Evolutionary conservation across 2,888 invertebrate genomes (phyloP).

Genomic region (Drosophila rellima): DNA sequence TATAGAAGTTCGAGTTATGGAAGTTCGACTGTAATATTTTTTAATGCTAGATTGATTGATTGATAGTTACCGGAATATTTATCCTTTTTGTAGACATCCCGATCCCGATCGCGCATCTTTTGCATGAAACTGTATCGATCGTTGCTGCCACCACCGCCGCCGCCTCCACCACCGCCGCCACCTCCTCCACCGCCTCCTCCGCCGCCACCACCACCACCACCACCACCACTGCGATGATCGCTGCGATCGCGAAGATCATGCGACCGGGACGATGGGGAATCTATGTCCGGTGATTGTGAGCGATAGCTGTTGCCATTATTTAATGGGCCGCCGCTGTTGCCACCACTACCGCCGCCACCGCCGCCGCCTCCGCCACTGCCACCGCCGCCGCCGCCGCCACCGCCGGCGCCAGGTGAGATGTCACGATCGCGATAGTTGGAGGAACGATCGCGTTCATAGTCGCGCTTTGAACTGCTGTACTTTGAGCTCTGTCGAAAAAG

Average conservation of each 20-base stretch:
- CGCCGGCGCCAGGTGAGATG: slow-evolving; percentile 83
- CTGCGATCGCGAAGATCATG: slow-evolving; percentile 85
- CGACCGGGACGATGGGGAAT: slow-evolving; percentile 87
- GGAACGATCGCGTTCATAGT: slow-evolving; percentile 87
- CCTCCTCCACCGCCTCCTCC: slow-evolving; percentile 63
- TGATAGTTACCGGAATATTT: slow-evolving; percentile 92
- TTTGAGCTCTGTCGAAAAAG: slow-evolving; percentile 89
- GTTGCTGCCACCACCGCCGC: slow-evolving; percentile 85
- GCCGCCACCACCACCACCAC: slow-evolving; percentile 48
- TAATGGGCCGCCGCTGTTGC: slow-evolving; percentile 73
- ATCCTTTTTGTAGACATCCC: slow-evolving; percentile 96
- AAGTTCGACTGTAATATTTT: too few relatives aligned
- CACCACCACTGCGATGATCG: slow-evolving; percentile 77
- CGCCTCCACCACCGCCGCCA: slow-evolving; percentile 60
- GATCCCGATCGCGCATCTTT: slow-evolving; percentile 88
- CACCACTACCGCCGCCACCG: slow-evolving; percentile 70
- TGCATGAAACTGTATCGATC: slow-evolving; percentile 86
- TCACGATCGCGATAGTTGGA: slow-evolving; percentile 86
- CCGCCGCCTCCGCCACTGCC: slow-evolving; percentile 75
- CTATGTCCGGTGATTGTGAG: slow-evolving; percentile 91
- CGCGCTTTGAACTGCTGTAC: slow-evolving; percentile 92
- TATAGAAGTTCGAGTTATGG: too few relatives aligned
- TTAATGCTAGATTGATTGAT: too few relatives aligned
- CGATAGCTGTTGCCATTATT: slow-evolving; percentile 90
- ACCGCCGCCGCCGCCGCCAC: slow-evolving; percentile 66